Base-by-base conservation (phyloP, 1,140 invertebrate species). In the Rhizoglyphus robini region DNA sequence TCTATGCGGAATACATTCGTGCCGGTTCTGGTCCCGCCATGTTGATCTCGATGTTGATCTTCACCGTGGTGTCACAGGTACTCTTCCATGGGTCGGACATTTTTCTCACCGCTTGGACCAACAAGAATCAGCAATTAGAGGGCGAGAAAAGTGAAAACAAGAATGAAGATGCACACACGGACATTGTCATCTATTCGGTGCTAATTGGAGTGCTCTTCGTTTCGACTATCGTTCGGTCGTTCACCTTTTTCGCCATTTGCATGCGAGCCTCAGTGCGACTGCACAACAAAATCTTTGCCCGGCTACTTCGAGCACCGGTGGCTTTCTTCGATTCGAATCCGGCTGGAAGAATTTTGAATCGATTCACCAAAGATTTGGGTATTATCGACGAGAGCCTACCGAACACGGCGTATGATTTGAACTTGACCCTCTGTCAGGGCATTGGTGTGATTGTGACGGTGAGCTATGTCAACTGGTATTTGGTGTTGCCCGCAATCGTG, bases 291-390 rank as follows among this genome's bases (percentile, higher is more conserved):
- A 91, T 95, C 84, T 93, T 94, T 71, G 75, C 77, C 4, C 84
- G 83, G 49, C 82, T 96, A 1, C 82, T 90, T 29, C 79, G 84
- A 4, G 84, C 87, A 0, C 86, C 84, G 0, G 90, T 93, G 81
- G 79, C 81, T 13, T 94, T 94, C 75, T 95, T 94, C 75, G 89
- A 90, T 68, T 84, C 83, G 8, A 93, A 94, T 74, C 84, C 87
- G 2, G 82, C 83, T 58, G 80, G 69, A 20, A 60, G 70, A 51
- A 59, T 71, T 57, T 63, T 71, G 48, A 71, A 71, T 65, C 68
- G 70, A 29, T 71, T n/a, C n/a, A n/a, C n/a, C n/a, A n/a, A n/a
- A n/a, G n/a, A n/a, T n/a, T n/a, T n/a, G n/a, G n/a, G n/a, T n/a
- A n/a, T n/a, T n/a, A n/a, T n/a, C n/a, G n/a, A n/a, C n/a, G n/a